Percentiles rank a stretch among this genome's conserved stretches.
Conservation (phyloP, 2,797 vertebrate species). For the Takifugu rubripes region DNA sequence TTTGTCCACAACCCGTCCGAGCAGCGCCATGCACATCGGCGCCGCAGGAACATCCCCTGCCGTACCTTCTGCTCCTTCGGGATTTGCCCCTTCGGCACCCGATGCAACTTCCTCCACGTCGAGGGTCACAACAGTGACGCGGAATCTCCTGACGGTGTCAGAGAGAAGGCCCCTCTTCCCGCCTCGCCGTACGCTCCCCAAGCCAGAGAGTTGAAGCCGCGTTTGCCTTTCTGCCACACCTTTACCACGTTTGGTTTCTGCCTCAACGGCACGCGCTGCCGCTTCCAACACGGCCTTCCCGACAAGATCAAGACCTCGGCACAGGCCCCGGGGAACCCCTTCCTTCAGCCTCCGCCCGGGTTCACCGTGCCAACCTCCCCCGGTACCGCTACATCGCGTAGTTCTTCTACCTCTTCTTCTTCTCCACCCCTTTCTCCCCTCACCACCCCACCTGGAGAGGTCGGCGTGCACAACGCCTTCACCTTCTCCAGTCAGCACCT, state of each 20-base stretch:
- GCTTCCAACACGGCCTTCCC: conserved; percentile 76
- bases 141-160: background rate
- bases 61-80: conserved; percentile 70
- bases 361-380: conserved; percentile 36
- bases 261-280: conserved; percentile 77
- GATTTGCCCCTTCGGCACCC: conserved; percentile 74
- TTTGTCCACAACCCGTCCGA: conserved; percentile 75
- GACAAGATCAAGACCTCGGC: conserved; percentile 35
- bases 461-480: conserved; percentile 71
- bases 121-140: conserved; percentile 11
- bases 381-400: background rate
- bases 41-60: conserved; percentile 64
- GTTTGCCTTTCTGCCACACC: conserved; percentile 67
- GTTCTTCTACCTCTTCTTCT: conserved; percentile 52
- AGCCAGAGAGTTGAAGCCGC: conserved; percentile 60
- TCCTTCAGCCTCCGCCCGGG: conserved; percentile 4
- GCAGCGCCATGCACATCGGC: conserved; percentile 57
- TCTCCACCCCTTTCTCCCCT: conserved; percentile 52
- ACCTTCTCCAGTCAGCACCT: conserved; percentile 79
- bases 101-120: conserved; percentile 73
- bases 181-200: conserved; percentile 9
- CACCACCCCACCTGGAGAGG: conserved; percentile 48
- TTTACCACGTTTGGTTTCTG: conserved; percentile 78
- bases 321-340: background rate
- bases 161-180: background rate